Conservation (phyloP, 2,113 vertebrate species). For the Heliornis fulica region DNA sequence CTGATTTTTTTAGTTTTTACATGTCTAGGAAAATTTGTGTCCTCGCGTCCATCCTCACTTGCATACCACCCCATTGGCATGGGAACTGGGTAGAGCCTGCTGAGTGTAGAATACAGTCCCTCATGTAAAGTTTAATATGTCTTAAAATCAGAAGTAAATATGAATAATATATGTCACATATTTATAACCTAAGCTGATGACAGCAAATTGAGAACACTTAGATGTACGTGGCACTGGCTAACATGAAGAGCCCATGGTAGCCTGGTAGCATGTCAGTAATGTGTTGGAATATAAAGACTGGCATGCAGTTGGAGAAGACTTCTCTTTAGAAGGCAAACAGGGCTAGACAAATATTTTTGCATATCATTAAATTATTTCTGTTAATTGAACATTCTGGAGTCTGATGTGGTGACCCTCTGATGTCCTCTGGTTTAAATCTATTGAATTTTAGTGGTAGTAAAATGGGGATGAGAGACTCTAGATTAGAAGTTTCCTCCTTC, state of each 20-base stretch:
- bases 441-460: background rate
- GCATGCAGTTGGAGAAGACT: background rate
- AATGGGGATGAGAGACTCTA: background rate
- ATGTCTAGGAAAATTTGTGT: background rate
- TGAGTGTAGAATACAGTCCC: background rate
- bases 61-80: too few species aligned
- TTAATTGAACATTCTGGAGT: background rate
- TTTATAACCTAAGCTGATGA: background rate
- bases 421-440: background rate
- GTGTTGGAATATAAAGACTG: background rate
- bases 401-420: background rate
- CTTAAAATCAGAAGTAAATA: background rate
- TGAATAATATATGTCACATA: background rate
- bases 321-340: background rate
- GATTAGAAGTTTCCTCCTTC: background rate
- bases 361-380: background rate
- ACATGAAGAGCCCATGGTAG: background rate
- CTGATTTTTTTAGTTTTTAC: background rate
- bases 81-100: background rate
- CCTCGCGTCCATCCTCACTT: background rate
- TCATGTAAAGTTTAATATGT: background rate
- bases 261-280: background rate
- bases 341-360: background rate
- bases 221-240: background rate
- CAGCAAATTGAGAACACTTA: background rate